Evolutionary conservation across 2,888 invertebrate genomes (phyloP).

Genomic region (Meiosimyza decipiens): DNA sequence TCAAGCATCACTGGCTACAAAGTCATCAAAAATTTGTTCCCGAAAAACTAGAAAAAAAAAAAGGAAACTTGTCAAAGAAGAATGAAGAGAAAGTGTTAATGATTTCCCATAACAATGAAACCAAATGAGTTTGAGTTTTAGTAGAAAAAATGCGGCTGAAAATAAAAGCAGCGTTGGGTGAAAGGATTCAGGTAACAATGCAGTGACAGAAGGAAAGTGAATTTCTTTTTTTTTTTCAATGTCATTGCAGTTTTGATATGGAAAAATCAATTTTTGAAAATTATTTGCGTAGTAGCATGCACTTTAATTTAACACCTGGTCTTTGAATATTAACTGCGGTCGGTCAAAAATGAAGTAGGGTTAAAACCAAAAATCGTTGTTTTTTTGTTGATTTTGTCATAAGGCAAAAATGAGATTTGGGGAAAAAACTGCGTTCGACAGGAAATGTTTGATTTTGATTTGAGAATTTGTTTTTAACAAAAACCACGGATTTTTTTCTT

Average conservation of each 20-base stretch:
- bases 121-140: neutral
- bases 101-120: constrained; percentile 38
- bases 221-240: neutral
- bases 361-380: neutral
- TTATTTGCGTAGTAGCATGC: neutral
- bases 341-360: too few relatives aligned
- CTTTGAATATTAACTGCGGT: neutral
- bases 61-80: constrained; percentile 2
- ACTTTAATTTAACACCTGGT: constrained; percentile 23
- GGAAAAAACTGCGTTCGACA: too few relatives aligned
- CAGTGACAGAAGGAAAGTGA: constrained; percentile 25
- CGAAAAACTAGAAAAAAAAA: neutral
- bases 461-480: constrained; percentile 1
- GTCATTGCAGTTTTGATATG: neutral
- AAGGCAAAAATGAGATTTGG: neutral
- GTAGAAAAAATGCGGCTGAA: neutral
- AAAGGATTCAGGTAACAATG: constrained; percentile 40
- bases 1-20: constrained; percentile 23
- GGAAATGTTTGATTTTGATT: neutral
- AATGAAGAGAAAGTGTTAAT: constrained; percentile 47
- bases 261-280: neutral
- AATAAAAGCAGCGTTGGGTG: constrained; percentile 44
- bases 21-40: constrained; percentile 1
- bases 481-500: neutral
- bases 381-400: neutral